Base-by-base conservation (phyloP, 2,888 invertebrate species). In the Myathropa florea region DNA sequence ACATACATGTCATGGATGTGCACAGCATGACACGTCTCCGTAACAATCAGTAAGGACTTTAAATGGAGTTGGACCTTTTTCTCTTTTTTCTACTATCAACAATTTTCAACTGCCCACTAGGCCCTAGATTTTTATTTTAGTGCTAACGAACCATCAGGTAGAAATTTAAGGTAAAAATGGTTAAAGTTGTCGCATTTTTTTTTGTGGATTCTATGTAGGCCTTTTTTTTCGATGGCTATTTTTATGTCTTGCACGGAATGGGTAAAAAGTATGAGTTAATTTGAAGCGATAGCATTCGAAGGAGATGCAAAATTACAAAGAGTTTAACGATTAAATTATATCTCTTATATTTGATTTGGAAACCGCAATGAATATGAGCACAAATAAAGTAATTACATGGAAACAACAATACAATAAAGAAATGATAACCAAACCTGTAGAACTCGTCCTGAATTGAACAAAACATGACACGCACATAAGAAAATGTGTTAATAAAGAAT, bases 401-500 rank as follows among this genome's bases (percentile, higher is more conserved):
- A 70, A 64, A 21, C 65, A 46, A 33, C 39, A 55, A 72, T 36
- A 73, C 12, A 63, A 63, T 33, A 64, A 57, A 57, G 46, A 71
- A 78, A 72, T 55, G 24, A 46, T 64, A 70, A 76, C 53, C 36
- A 57, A 83, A 83, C 83, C 72, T 83, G 83, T 78, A 61, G 53
- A 83, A 83, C 83, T 83, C 36, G 78, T 78, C 68, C 65, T 57
- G 61, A 64, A 75, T 59, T 53, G 21, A 46, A 61, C 28, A 77
- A 61, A 59, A 61, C 79, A 73, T 28, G 53, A 79, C 63, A 79
- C 59, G 73, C 79, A 75, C 73, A 79, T 61, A 65, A 70, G 83
- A 83, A 83, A 73, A 79, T 79, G 83, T 83, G 83, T 83, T 79
- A 79, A 79, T 83, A 79, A 70, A 79, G 79, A 83, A 73, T 55